phyloP scores from a whole-genome alignment of 2,888 invertebrate genomes.

The Scaeva pyrastri region DNA sequence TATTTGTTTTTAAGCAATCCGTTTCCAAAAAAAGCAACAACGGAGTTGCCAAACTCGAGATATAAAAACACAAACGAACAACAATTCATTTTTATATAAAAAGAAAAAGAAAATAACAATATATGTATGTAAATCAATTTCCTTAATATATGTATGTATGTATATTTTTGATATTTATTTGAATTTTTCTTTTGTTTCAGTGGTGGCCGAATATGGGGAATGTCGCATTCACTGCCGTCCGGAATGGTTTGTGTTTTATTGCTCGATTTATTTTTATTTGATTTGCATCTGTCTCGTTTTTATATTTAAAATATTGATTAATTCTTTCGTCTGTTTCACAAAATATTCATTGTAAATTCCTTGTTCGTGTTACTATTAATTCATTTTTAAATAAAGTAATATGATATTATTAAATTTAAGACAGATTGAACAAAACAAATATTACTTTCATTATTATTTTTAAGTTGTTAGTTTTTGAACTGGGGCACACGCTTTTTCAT shows the following conservation, averaged over 20 bases:
- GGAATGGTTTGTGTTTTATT: constrained; percentile 84
- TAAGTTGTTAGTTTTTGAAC: constrained; percentile 59
- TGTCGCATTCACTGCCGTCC: constrained; percentile 84
- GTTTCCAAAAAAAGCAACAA: too few relatives aligned
- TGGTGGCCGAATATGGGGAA: constrained; percentile 84
- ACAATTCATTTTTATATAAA: too few relatives aligned
- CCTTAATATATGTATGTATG: background rate
- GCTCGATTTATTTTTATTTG: constrained; percentile 55
- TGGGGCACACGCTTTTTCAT: constrained; percentile 79
- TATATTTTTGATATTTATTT: constrained; percentile 12
- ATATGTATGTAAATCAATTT: background rate
- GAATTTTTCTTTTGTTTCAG: constrained; percentile 77
- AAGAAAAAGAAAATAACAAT: too few relatives aligned
- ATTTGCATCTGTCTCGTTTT: constrained; percentile 60
- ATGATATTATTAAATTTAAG: constrained; percentile 43
- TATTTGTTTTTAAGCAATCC: too few relatives aligned
- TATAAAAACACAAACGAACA: too few relatives aligned
- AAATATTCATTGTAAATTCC: constrained; percentile 51
- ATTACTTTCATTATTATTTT: constrained; percentile 32
- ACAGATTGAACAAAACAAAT: constrained; percentile 51
- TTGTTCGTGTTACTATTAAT: constrained; percentile 65
- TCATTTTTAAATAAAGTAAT: constrained; percentile 32
- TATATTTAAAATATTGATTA: constrained; percentile 5
- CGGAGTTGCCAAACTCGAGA: too few relatives aligned
- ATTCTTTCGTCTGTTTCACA: constrained; percentile 34